Conservation (phyloP, 2,797 vertebrate species). For the Centroberyx gerrardi region DNA sequence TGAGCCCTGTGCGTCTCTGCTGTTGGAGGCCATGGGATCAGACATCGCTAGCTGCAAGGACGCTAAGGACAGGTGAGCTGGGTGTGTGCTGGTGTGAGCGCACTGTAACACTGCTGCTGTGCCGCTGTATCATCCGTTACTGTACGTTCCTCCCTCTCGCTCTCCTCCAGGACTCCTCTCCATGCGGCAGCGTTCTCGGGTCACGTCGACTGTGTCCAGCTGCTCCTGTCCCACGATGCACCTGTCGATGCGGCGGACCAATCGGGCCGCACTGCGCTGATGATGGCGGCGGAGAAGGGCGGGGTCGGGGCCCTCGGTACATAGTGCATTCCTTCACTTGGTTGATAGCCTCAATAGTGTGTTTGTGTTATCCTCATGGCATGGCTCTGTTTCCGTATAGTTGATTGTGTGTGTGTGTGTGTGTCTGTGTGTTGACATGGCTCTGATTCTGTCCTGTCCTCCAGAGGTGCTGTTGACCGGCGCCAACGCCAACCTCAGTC, state of each 20-base stretch:
- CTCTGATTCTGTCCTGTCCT: conserved; percentile 11
- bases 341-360: not conserved
- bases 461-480: conserved; percentile 92
- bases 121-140: not conserved
- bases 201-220: conserved; percentile 92
- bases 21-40: conserved; percentile 93
- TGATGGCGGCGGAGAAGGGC: conserved; percentile 93
- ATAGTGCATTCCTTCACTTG: not conserved
- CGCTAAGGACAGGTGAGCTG: conserved; percentile 90
- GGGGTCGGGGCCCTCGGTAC: conserved; percentile 88
- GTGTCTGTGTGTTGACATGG: not conserved
- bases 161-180: conserved; percentile 89
- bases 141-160: not conserved
- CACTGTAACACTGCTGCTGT: not conserved
- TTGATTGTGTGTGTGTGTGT: not conserved
- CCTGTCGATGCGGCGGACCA: conserved; percentile 87
- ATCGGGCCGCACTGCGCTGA: conserved; percentile 90
- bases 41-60: conserved; percentile 92
- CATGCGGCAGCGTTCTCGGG: conserved; percentile 94
- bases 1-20: conserved; percentile 92
- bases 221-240: conserved; percentile 92
- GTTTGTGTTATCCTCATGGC: not conserved
- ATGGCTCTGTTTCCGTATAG: not conserved
- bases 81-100: too few species aligned
- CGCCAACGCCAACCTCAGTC: conserved; percentile 86